These are phyloP conservation scores for Discoglossus pictus DNA, from an alignment of 2,797 vertebrate species.

Conservation along the genomic window DNA sequence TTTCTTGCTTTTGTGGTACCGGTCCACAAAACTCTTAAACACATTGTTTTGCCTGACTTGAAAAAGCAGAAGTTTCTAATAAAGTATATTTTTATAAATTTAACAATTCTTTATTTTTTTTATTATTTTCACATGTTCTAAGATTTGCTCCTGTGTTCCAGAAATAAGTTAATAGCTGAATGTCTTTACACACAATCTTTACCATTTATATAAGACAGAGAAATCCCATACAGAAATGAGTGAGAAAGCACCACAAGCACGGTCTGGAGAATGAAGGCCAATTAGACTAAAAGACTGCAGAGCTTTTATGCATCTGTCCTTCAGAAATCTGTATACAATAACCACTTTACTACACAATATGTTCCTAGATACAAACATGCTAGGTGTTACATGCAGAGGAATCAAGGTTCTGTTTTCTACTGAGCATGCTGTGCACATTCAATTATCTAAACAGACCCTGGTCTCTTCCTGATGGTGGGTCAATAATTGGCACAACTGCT, in stretches of 20 bases:
- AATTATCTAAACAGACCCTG: too few species aligned
- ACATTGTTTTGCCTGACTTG: too few species aligned
- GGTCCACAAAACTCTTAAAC: too few species aligned
- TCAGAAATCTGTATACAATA: slow-evolving; percentile 13
- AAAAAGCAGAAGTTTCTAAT: too few species aligned
- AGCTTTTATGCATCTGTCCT: slow-evolving; percentile 12
- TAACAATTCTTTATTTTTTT: too few species aligned
- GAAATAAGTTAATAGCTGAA: slow-evolving; percentile 9
- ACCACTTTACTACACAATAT: slow-evolving; percentile 9
- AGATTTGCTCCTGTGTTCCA: neutral
- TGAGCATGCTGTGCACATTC: too few species aligned
- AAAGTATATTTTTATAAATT: too few species aligned
- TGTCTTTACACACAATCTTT: slow-evolving; percentile 6
- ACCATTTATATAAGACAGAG: slow-evolving; percentile 1
- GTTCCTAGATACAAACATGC: slow-evolving; percentile 9
- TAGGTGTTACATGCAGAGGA: neutral
- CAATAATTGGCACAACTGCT: too few species aligned
- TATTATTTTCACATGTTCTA: too few species aligned
- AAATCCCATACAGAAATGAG: slow-evolving; percentile 15
- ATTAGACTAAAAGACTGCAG: neutral
- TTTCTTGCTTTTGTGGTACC: too few species aligned
- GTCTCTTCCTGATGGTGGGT: too few species aligned
- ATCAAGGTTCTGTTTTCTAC: slow-evolving; percentile 17
- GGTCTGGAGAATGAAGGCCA: slow-evolving; percentile 18
- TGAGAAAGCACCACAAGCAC: slow-evolving; percentile 6